phyloP scores from a whole-genome alignment of 2,797 vertebrate species.

The Chloroceryle amazona region DNA sequence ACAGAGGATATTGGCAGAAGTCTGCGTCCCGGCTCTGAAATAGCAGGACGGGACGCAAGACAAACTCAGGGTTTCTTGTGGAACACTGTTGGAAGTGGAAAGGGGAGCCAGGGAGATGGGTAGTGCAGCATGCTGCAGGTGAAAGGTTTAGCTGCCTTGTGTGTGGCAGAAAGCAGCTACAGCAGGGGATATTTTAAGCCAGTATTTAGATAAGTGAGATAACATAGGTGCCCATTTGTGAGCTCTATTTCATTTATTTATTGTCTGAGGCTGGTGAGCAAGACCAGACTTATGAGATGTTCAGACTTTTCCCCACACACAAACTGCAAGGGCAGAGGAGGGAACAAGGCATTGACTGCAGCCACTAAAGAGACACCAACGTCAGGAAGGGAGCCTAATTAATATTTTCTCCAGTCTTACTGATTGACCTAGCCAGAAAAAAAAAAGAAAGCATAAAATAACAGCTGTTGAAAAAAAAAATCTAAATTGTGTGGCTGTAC shows the following conservation, averaged over 20 bases:
- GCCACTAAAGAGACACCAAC: background rate
- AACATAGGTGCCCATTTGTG: background rate
- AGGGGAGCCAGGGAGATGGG: background rate
- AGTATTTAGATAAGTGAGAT: background rate
- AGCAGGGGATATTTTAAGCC: background rate
- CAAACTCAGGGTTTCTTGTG: background rate
- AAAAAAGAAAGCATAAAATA: background rate
- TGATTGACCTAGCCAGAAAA: background rate
- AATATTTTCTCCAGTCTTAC: background rate
- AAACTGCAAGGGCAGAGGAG: background rate
- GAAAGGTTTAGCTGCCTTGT: background rate
- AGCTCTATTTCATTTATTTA: background rate
- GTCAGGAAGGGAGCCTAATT: background rate
- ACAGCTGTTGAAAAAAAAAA: conserved; percentile 46
- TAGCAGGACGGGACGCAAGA: background rate
- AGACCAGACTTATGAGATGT: background rate
- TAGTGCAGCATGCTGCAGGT: rapidly evolving
- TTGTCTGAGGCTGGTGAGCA: background rate
- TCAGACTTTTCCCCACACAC: rapidly evolving
- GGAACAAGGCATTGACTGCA: background rate
- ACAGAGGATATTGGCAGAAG: background rate
- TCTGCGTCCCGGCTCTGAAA: background rate
- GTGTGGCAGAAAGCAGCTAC: background rate
- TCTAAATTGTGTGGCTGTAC: background rate
- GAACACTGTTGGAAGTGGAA: background rate